A percentile compares a stretch with the other conserved stretches of the same genome.
Conservation (phyloP, 2,113 vertebrate genomes). For the Anseranas semipalmata region DNA sequence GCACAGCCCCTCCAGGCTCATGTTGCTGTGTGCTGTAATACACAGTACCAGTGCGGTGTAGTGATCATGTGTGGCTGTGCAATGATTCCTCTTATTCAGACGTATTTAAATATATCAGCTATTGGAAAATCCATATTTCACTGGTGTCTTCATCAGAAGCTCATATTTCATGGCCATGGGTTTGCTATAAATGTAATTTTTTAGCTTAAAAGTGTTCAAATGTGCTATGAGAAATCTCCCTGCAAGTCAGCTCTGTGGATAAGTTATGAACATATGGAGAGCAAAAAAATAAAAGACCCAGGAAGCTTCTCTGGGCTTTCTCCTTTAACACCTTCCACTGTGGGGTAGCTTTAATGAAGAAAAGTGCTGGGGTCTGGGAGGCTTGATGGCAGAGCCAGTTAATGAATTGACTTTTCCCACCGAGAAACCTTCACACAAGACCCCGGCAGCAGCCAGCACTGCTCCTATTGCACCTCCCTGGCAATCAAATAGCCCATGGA, state of each 20-base stretch:
- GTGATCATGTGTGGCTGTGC: not conserved
- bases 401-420: constrained; percentile 10
- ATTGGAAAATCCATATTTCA: constrained; percentile 20
- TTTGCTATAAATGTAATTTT: not conserved
- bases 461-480: not conserved
- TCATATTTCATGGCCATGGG: not conserved
- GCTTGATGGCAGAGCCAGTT: not conserved
- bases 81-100: not conserved
- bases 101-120: constrained; percentile 4
- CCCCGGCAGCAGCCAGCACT: not conserved
- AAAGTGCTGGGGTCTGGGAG: not conserved
- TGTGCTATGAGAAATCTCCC: not conserved
- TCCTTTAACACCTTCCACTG: not conserved
- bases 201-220: not conserved
- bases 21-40: not conserved
- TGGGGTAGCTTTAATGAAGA: not conserved
- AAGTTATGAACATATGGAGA: not conserved
- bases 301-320: not conserved
- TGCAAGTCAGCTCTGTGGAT: not conserved
- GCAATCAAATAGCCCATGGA: not conserved
- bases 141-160: not conserved
- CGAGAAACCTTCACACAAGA: not conserved
- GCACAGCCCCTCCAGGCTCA: not conserved
- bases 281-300: not conserved
- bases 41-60: not conserved